These are phyloP conservation scores for Melanotaenia maccullochi DNA, from an alignment of 2,797 vertebrate species.

Conservation along the genomic window DNA sequence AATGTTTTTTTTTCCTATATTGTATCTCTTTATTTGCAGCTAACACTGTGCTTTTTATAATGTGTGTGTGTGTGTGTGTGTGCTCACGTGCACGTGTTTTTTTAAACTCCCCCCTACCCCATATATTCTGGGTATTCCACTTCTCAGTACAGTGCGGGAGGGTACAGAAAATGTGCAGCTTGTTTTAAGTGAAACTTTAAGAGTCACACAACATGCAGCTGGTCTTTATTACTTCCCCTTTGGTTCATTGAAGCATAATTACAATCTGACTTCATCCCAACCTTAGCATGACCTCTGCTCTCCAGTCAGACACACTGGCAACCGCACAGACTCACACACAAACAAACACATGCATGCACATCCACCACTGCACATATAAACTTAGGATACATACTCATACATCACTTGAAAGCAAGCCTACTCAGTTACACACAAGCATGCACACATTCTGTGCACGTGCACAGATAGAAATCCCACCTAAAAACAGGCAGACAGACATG, in stretches of 20 bases:
- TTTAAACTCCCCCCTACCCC: conserved; percentile 64
- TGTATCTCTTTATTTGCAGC: conserved; percentile 77
- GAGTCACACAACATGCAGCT: conserved; percentile 85
- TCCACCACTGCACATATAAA: conserved; percentile 28
- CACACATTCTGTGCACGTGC: conserved; percentile 11
- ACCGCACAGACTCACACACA: conserved; percentile 43
- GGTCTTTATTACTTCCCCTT: conserved; percentile 88
- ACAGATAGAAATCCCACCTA: conserved; percentile 63
- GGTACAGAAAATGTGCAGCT: conserved; percentile 71
- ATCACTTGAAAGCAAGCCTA: conserved; percentile 29
- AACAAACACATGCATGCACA: conserved; percentile 14
- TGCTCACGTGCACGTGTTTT: conserved; percentile 15
- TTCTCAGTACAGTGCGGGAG: conserved; percentile 62
- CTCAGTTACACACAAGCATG: conserved; percentile 29
- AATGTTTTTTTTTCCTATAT: conserved; percentile 74
- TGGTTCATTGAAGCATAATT: conserved; percentile 89
- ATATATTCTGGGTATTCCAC: conserved; percentile 63
- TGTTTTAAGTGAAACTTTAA: conserved; percentile 82
- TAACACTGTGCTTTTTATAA: conserved; percentile 66
- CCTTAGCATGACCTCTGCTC: conserved; percentile 86
- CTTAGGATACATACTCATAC: conserved; percentile 33
- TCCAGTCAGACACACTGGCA: conserved; percentile 78
- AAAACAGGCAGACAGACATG: conserved; percentile 73
- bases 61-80: conserved; percentile 17
- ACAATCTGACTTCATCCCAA: conserved; percentile 89